Evolutionary conservation across 2,888 invertebrate species (phyloP).

Genomic region (Leptopterna dolabrata): DNA sequence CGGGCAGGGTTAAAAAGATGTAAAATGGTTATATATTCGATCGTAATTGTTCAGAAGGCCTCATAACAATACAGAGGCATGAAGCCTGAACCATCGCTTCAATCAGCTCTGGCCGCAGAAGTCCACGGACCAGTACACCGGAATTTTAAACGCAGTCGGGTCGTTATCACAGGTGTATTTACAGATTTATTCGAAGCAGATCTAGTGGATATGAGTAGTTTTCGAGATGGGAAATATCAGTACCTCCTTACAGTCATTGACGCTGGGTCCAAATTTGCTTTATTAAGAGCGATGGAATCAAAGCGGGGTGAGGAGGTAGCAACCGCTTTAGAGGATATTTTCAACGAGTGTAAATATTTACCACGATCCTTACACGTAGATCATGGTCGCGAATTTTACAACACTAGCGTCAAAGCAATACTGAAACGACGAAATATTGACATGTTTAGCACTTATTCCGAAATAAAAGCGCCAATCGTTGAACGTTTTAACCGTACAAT

Average conservation of each 20-base stretch:
- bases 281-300: constrained; percentile 40
- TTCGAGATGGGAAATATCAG: constrained; percentile 43
- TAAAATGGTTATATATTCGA: no score
- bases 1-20: no score
- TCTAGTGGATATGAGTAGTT: constrained; percentile 49
- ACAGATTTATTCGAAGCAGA: constrained; percentile 56
- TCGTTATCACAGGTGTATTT: constrained; percentile 49
- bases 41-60: no score
- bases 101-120: constrained; percentile 30
- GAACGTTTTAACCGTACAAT: constrained; percentile 57
- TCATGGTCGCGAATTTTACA: constrained; percentile 59
- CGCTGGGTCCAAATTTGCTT: constrained; percentile 40
- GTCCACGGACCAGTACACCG: constrained; percentile 51
- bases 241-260: constrained; percentile 50
- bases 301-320: constrained; percentile 53
- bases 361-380: constrained; percentile 58
- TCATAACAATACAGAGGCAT: no score
- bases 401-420: constrained; percentile 45
- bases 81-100: no score
- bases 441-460: constrained; percentile 56
- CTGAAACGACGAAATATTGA: constrained; percentile 56
- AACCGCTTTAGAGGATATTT: constrained; percentile 1
- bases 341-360: constrained; percentile 21
- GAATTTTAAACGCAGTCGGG: constrained; percentile 25
- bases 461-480: constrained; percentile 55